phyloP scores from a whole-genome alignment of 1,140 invertebrate genomes.

The Diplogasteroides magnus region DNA sequence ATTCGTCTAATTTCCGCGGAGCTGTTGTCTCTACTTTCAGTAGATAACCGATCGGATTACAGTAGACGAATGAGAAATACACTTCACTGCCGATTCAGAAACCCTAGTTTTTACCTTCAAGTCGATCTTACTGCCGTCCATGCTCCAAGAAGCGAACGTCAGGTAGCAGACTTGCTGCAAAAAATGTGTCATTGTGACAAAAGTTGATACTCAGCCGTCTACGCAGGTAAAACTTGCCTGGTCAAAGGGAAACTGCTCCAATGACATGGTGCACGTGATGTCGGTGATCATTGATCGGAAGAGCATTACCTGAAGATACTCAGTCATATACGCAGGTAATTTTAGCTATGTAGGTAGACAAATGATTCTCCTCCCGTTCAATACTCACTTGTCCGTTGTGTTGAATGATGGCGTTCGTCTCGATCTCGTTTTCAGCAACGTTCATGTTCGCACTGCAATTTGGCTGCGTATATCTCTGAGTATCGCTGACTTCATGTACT shows the following conservation, averaged over 20 bases:
- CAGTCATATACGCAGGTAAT: too few species aligned
- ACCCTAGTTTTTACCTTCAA: too few species aligned
- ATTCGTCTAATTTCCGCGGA: too few species aligned
- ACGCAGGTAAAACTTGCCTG: constrained; percentile 28
- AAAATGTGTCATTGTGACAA: background rate
- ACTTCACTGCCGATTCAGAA: too few species aligned
- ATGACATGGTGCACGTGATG: constrained; percentile 41
- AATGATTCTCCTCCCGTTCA: too few species aligned
- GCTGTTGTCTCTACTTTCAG: too few species aligned
- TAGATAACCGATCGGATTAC: too few species aligned
- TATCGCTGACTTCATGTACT: background rate
- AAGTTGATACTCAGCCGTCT: background rate
- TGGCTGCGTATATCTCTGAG: too few species aligned
- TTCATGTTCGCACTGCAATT: constrained; percentile 45
- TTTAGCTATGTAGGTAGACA: too few species aligned
- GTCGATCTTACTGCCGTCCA: constrained; percentile 43
- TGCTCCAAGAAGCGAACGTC: constrained; percentile 43
- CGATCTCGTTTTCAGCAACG: constrained; percentile 44
- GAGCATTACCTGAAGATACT: constrained; percentile 23
- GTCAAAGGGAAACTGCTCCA: constrained; percentile 44
- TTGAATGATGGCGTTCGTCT: constrained; percentile 44
- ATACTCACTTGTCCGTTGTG: constrained; percentile 22
- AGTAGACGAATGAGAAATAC: too few species aligned
- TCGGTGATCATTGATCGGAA: constrained; percentile 46
- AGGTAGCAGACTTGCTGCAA: constrained; percentile 45